Conservation (phyloP, 2,113 vertebrate species). For the Rallus limicola region DNA sequence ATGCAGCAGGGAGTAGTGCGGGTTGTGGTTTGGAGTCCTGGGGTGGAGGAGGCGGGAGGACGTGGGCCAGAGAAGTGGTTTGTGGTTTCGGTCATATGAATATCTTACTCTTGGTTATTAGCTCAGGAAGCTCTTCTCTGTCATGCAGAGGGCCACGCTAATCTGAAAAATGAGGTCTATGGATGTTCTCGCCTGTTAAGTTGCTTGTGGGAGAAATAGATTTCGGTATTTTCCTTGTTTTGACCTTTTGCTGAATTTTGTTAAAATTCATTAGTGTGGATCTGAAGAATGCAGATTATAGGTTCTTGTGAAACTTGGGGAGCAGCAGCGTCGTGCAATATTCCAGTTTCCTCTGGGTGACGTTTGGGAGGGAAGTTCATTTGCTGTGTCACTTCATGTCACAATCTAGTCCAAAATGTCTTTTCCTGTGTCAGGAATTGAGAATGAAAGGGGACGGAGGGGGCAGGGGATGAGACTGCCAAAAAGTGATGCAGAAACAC, state of each 20-base stretch:
- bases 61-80: neutral
- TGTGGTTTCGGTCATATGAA: neutral
- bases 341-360: constrained; percentile 5
- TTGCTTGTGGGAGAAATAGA: neutral
- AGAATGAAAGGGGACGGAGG: neutral
- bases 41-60: neutral
- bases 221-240: neutral
- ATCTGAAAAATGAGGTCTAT: neutral
- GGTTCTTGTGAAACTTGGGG: neutral
- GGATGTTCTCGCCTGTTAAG: accelerated
- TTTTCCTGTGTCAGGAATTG: constrained; percentile 7
- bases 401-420: neutral
- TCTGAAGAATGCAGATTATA: neutral
- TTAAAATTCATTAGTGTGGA: neutral
- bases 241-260: neutral
- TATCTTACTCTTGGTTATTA: neutral
- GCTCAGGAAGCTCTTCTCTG: neutral
- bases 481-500: neutral
- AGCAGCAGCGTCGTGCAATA: neutral
- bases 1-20: accelerated
- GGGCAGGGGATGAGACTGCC: neutral
- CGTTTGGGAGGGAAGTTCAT: constrained; percentile 13
- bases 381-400: constrained; percentile 43
- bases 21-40: neutral
- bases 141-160: neutral